phyloP scores from a whole-genome alignment of 2,888 invertebrate genomes.

The Heteromyza rotundicornis region DNA sequence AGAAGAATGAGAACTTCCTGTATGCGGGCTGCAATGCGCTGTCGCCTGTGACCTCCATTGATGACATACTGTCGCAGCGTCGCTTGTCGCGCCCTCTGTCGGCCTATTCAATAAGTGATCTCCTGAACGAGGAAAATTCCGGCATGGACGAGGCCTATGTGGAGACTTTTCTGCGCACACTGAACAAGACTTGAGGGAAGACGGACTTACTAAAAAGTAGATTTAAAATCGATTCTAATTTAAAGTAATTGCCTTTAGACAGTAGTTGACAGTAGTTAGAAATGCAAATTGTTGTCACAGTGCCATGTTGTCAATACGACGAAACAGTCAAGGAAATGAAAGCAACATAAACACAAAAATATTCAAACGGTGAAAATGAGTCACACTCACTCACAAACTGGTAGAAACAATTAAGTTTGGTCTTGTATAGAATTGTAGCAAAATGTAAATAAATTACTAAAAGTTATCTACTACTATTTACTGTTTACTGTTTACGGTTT shows the following conservation, averaged over 20 bases:
- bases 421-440: no score
- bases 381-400: no score
- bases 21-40: conserved; percentile 39
- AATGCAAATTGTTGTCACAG: not conserved
- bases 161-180: conserved; percentile 40
- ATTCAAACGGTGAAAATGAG: no score
- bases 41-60: conserved; percentile 57
- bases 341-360: not conserved
- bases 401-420: no score
- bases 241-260: no score
- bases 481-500: not conserved
- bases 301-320: no score
- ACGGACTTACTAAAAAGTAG: not conserved
- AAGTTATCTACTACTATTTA: not conserved
- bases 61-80: conserved; percentile 59
- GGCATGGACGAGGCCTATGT: conserved; percentile 43
- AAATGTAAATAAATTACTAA: not conserved
- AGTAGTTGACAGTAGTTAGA: no score
- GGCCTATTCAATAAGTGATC: conserved; percentile 61
- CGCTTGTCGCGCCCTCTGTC: conserved; percentile 58
- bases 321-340: no score
- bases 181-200: conserved; percentile 32
- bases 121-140: conserved; percentile 53
- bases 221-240: not conserved
- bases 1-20: conserved; percentile 32